A percentile compares a stretch with the other conserved stretches of the same genome.
Conservation (phyloP, 53 echinoderm and acorn worm genomes). For the Arbacia lixula region DNA sequence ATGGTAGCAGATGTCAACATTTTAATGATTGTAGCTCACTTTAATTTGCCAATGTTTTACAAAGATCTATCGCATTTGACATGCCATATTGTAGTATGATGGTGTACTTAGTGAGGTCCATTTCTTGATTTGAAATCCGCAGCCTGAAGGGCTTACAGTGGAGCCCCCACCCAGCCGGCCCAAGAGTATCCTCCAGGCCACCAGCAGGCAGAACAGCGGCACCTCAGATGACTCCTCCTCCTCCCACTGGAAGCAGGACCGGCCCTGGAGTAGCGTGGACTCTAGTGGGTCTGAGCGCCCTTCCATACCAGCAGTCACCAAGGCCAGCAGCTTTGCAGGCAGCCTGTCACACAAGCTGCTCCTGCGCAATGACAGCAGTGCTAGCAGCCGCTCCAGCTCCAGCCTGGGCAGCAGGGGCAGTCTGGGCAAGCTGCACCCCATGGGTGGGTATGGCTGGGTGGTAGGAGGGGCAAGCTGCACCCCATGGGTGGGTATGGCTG, state of each 20-base stretch:
- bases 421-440: conserved; percentile 72
- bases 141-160: conserved; percentile 59
- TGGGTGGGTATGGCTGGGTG: conserved; percentile 44
- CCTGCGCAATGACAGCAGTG: conserved; percentile 92
- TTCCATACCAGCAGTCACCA: conserved; percentile 86
- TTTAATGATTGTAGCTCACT: no score
- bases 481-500: conserved; percentile 16
- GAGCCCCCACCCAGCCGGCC: conserved; percentile 62
- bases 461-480: conserved; percentile 74
- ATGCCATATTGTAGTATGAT: no score
- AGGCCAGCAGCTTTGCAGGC: conserved; percentile 96
- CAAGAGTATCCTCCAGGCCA: conserved; percentile 69
- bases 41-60: no score
- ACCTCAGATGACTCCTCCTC: conserved; percentile 88
- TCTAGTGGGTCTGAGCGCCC: conserved; percentile 96
- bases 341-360: conserved; percentile 79
- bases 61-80: no score
- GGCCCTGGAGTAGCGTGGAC: conserved; percentile 99
- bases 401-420: conserved; percentile 83
- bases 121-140: no score
- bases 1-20: no score
- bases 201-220: conserved; percentile 92
- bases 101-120: no score
- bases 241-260: conserved; percentile 87
- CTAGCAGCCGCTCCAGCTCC: conserved; percentile 89